phyloP scores from a whole-genome alignment of 2,888 invertebrate genomes.

The Chrysotoxum bicinctum region DNA sequence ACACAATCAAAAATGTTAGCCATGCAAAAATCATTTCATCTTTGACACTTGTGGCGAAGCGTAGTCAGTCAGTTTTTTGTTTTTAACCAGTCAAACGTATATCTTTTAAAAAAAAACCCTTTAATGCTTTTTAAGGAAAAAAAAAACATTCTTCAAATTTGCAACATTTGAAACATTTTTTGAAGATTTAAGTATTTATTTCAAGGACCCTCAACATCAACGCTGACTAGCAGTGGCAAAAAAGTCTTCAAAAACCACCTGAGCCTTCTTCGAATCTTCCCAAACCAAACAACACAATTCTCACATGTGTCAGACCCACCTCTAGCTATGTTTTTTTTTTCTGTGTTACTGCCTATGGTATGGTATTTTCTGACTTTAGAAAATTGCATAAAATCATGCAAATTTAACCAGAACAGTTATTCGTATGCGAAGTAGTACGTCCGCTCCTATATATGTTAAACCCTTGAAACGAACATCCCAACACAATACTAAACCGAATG shows the following conservation, averaged over 20 bases:
- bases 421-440: neutral
- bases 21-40: neutral
- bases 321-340: neutral
- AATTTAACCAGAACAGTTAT: slow-evolving; percentile 40
- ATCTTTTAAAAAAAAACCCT: neutral
- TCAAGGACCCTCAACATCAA: neutral
- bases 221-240: neutral
- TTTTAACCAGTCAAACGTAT: neutral
- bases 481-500: slow-evolving; percentile 45
- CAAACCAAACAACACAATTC: neutral
- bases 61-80: too few relatives aligned
- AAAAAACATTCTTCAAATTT: neutral
- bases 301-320: neutral
- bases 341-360: neutral
- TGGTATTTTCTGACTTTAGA: neutral
- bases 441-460: slow-evolving; percentile 15
- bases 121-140: neutral
- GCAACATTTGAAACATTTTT: slow-evolving; percentile 1
- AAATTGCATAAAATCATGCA: slow-evolving; percentile 29
- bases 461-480: slow-evolving; percentile 40
- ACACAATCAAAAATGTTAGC: too few relatives aligned
- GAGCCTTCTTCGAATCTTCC: neutral
- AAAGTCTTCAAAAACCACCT: neutral
- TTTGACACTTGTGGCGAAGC: neutral
- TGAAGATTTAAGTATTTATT: neutral